Evolutionary conservation across 2,113 vertebrate genomes (phyloP), one percentile per base, ranked within the genome.

Genomic region (Melanerpes formicivorus): DNA sequence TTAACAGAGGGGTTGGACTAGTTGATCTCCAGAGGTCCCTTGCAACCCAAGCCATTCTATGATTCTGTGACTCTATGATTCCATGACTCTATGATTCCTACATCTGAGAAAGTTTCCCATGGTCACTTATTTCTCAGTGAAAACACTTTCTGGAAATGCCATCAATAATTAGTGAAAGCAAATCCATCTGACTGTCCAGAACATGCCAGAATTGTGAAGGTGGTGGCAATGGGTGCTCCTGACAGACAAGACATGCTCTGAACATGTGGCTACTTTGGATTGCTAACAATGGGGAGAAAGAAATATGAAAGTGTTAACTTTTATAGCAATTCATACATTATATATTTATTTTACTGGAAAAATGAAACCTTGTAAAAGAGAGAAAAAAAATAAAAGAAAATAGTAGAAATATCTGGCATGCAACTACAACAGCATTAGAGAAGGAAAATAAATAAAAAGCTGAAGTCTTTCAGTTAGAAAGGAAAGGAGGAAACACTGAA

Each of bases 331-430:
- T 70, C 87, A 74, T 97, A 92, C 58, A 84, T 94, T 82, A 90
- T 77, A 90, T 95, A 90, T 90, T 93, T 91, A 73, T 96, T 96
- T 97, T 91, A 91, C 62, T 97, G 80, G 91, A 93, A 94, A 96
- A 96, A 93, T 93, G 65, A 88, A 96, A 76, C 48, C 80, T 82
- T 94, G 74, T 90, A 74, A 95, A 95, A 87, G 25, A 50, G 3
- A 22, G 7, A 30, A 65, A 70, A 76, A 4, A 34, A 69, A 66
- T n/a, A n/a, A 76, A 95, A 75, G 30, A 87, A 96, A 73, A 73
- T 73, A 79, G 63, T 48, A 88, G 52, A 92, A 94, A 44, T 87
- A 92, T 56, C 65, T 95, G 90, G 87, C 59, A 32, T 50, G 52
- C n/a, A 91, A 64, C 48, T 95, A 88, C 46, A 84, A 86, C 29